phyloP scores from a whole-genome alignment of 2,113 vertebrate species.

The Azemiops feae region DNA sequence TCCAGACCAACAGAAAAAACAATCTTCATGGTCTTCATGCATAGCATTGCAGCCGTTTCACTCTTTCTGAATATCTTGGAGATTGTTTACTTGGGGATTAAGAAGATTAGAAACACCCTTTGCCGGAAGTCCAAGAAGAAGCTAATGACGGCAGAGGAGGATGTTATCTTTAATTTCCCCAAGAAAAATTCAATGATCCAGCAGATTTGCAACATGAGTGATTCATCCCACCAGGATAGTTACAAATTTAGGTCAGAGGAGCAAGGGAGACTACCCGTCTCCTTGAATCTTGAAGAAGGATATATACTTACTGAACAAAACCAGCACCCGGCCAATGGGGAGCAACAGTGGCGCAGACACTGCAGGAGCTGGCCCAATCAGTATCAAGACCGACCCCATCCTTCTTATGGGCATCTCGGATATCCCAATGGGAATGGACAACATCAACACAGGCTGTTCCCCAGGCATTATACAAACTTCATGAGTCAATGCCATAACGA shows the following conservation, averaged over 20 bases:
- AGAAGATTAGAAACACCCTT: constrained; percentile 81
- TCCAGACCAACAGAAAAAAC: constrained; percentile 95
- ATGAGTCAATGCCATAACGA: constrained; percentile 55
- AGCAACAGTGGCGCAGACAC: constrained; percentile 43
- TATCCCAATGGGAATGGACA: constrained; percentile 42
- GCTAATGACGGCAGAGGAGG: constrained; percentile 67
- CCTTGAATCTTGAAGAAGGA: constrained; percentile 41
- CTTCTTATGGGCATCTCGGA: constrained; percentile 49
- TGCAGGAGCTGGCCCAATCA: constrained; percentile 63
- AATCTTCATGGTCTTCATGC: constrained; percentile 95
- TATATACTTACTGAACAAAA: constrained; percentile 49
- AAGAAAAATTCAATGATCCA: constrained; percentile 81
- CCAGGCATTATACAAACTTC: constrained; percentile 56
- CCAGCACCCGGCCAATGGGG: constrained; percentile 27
- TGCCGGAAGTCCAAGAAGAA: constrained; percentile 57
- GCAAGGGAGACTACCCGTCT: constrained; percentile 47
- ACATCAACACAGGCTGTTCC: constrained; percentile 23
- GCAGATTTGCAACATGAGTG: constrained; percentile 67
- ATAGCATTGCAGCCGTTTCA: constrained; percentile 87
- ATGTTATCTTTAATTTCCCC: constrained; percentile 67
- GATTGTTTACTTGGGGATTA: constrained; percentile 88
- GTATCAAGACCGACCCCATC: constrained; percentile 54
- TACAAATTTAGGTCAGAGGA: constrained; percentile 60
- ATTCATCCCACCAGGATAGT: constrained; percentile 69
- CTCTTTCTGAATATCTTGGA: constrained; percentile 88